These are phyloP conservation scores for Shinisaurus crocodilurus DNA, from an alignment of 2,113 vertebrate species.

Conservation along the genomic window DNA sequence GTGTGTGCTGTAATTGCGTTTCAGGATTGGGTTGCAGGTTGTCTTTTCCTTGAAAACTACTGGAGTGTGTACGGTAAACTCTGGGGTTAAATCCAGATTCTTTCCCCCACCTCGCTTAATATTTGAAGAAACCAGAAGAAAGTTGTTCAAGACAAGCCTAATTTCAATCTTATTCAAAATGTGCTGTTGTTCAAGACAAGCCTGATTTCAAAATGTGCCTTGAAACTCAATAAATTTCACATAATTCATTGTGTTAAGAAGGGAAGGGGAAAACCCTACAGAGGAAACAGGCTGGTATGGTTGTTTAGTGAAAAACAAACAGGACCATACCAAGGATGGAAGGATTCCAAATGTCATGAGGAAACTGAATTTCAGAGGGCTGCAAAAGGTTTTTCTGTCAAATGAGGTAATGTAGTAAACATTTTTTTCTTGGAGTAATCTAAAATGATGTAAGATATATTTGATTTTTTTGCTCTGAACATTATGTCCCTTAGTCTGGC, in stretches of 20 bases:
- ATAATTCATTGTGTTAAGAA: not conserved
- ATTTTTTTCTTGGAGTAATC: slow-evolving; percentile 15
- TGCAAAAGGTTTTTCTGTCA: slow-evolving; percentile 27
- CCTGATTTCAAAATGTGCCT: not conserved
- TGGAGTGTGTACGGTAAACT: not conserved
- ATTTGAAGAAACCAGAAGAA: not conserved
- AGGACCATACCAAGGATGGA: slow-evolving; percentile 48
- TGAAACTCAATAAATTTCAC: not conserved
- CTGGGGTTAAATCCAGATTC: not conserved
- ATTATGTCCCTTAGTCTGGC: not conserved
- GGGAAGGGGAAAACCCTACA: slow-evolving; percentile 47
- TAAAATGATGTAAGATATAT: rapidly evolving
- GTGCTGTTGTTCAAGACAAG: not conserved
- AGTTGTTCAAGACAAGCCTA: not conserved
- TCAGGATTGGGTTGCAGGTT: not conserved
- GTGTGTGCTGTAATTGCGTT: not conserved
- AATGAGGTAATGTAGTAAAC: slow-evolving; percentile 38
- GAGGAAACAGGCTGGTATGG: slow-evolving; percentile 30
- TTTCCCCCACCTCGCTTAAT: not conserved
- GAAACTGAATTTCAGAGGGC: not conserved
- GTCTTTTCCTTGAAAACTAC: not conserved
- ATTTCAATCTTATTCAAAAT: not conserved
- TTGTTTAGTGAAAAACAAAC: slow-evolving; percentile 62
- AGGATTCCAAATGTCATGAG: slow-evolving; percentile 19
- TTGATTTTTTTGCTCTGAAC: not conserved